Evolutionary conservation across 2,797 vertebrate genomes (phyloP), one percentile per base, ranked within the genome.

Genomic region (Dallia pectoralis): DNA sequence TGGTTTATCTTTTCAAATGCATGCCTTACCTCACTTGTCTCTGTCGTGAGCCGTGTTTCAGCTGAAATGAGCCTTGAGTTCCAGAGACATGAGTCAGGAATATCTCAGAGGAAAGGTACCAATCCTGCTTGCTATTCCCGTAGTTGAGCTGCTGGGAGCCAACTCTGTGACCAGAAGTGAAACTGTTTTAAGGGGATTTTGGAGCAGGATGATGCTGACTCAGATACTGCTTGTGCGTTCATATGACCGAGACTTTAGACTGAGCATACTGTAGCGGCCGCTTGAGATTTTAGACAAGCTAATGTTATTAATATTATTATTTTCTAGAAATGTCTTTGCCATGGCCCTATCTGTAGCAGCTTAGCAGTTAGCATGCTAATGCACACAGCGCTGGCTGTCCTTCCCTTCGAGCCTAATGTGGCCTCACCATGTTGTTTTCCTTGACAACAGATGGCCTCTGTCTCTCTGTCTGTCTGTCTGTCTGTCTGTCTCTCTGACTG

Each of bases 341-440:
- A 14, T 5, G 25, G 27, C 27, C 1, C 27, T 30, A 63, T 63
- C 27, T 63, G 16, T 25, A 27, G 12, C 29, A 18, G 29, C 5
- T 29, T 62, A 62, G 27, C 27, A 3, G 29, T 70, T 69, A 71
- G 56, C 70, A 76, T 27, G 11, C 53, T 59, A 75, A 77, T 75
- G 72, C 80, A 75, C 72, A 79, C 62, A 66, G 25, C 61, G 15
- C 11, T 29, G 76, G 64, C 73, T 67, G 75, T 36, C 61, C 69
- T 67, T 51, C 77, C 74, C 22, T 59, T 59, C 80, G 78, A 73
- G 79, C 71, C 77, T 69, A 82, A 78, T 75, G 82, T 64, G 67
- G 74, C 65, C 82, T 75, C 80, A 73, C 40, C 80, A 78, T 82
- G 80, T 74, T 84, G 82, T 84, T 82, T 79, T 78, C 67, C 71